These are phyloP conservation scores for Myotis brandtii DNA, from an alignment of 2,113 vertebrate species.

Conservation along the genomic window DNA sequence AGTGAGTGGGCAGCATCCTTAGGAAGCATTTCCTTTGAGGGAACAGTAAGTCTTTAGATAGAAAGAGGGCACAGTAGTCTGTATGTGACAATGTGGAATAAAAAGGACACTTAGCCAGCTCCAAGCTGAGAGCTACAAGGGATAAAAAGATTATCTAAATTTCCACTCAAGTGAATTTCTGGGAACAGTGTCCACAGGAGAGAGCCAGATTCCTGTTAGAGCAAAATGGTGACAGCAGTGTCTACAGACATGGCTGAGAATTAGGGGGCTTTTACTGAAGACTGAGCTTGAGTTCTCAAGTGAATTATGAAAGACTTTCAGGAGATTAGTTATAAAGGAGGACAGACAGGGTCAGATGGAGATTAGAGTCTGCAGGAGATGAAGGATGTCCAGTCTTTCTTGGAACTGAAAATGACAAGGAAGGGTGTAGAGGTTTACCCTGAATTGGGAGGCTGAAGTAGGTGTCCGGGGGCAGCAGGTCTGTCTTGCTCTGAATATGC, in stretches of 20 bases:
- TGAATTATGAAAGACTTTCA: background rate
- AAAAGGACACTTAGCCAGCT: background rate
- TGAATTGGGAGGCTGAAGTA: background rate
- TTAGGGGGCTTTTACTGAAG: background rate
- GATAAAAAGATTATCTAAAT: conserved; percentile 12
- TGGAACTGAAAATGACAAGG: background rate
- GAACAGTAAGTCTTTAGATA: background rate
- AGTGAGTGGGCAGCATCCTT: background rate
- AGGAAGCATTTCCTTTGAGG: background rate
- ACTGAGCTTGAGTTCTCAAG: background rate
- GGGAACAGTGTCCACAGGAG: background rate
- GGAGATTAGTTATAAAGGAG: background rate
- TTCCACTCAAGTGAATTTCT: background rate
- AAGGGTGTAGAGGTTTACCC: background rate
- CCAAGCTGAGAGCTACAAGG: background rate
- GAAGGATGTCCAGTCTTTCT: background rate
- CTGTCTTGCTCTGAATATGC: background rate
- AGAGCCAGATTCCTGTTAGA: background rate
- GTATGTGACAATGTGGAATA: background rate
- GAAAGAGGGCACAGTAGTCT: background rate
- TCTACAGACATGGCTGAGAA: background rate
- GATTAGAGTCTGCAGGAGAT: background rate
- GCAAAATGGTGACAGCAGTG: background rate
- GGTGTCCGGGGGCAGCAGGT: background rate
- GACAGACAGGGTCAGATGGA: background rate